A percentile compares a stretch with the other conserved stretches of the same genome.
phyloP scores from a whole-genome alignment of 2,113 vertebrate genomes.

The Paracanthobrama guichenoti region DNA sequence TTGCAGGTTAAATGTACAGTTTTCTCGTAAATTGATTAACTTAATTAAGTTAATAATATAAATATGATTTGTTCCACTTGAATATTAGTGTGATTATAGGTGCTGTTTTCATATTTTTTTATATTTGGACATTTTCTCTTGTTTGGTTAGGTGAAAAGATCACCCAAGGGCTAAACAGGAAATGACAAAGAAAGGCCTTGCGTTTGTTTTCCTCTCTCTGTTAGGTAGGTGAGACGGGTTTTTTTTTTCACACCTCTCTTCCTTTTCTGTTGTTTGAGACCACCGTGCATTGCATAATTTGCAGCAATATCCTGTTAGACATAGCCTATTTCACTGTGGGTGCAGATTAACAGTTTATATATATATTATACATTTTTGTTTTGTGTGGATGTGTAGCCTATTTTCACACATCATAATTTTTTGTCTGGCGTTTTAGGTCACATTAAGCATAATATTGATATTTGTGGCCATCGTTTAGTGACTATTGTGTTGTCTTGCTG shows the following conservation, averaged over 20 bases:
- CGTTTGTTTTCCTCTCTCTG: constrained; percentile 17
- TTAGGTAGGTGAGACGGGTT: constrained; percentile 38
- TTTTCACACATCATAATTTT: neutral
- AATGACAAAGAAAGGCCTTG: constrained; percentile 39
- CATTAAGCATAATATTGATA: neutral
- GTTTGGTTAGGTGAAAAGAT: neutral
- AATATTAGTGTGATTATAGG: neutral
- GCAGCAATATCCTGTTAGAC: constrained; percentile 46
- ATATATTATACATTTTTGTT: neutral
- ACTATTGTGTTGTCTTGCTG: neutral
- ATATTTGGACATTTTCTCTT: neutral
- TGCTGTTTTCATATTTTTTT: neutral
- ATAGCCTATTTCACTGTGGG: too few species aligned
- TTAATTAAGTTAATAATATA: neutral
- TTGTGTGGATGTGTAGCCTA: neutral
- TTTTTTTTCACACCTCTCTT: neutral
- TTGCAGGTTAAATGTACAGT: neutral
- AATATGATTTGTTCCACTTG: neutral
- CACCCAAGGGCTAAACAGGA: neutral
- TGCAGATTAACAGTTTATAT: too few species aligned
- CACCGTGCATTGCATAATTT: constrained; percentile 15
- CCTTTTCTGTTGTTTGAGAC: neutral
- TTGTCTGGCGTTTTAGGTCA: neutral
- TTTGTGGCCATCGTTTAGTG: neutral
- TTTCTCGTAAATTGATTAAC: neutral